Evolutionary conservation across 2,797 vertebrate genomes (phyloP).

Genomic region (Pantherophis vulpinus): DNA sequence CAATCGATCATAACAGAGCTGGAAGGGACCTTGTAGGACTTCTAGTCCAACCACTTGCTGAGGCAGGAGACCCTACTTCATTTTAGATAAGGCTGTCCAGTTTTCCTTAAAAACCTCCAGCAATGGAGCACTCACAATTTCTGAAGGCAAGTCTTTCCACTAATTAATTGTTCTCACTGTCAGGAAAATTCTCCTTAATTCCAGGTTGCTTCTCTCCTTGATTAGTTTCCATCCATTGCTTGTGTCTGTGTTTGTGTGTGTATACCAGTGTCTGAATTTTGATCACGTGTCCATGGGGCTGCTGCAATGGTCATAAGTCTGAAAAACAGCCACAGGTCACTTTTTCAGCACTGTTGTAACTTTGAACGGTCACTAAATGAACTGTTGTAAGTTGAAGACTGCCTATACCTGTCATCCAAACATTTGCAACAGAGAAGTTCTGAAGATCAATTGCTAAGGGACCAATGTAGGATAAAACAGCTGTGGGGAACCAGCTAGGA

Average conservation of each 20-base stretch:
- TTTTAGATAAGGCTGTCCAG: not conserved
- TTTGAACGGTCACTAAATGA: not conserved
- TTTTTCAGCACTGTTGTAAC: not conserved
- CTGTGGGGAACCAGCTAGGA: not conserved
- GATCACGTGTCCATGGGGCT: not conserved
- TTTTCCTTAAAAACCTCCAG: not conserved
- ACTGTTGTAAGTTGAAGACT: not conserved
- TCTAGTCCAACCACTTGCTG: not conserved
- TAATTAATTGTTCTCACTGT: not conserved
- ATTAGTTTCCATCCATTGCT: not conserved
- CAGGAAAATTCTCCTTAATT: not conserved
- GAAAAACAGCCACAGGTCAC: not conserved
- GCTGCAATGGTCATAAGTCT: not conserved
- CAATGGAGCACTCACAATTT: not conserved
- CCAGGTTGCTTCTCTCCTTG: not conserved
- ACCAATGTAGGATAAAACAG: not conserved
- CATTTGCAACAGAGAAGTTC: not conserved
- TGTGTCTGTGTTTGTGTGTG: not conserved
- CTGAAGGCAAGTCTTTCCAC: not conserved
- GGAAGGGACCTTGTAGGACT: not conserved
- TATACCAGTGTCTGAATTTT: not conserved
- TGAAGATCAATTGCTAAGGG: not conserved
- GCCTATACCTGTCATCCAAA: not conserved
- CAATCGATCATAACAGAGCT: not conserved
- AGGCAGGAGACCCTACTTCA: not conserved